A percentile compares a stretch with the other conserved stretches of the same genome.
Evolutionary conservation across 2,797 vertebrate species (phyloP).

Genomic region (Spinus pinus): DNA sequence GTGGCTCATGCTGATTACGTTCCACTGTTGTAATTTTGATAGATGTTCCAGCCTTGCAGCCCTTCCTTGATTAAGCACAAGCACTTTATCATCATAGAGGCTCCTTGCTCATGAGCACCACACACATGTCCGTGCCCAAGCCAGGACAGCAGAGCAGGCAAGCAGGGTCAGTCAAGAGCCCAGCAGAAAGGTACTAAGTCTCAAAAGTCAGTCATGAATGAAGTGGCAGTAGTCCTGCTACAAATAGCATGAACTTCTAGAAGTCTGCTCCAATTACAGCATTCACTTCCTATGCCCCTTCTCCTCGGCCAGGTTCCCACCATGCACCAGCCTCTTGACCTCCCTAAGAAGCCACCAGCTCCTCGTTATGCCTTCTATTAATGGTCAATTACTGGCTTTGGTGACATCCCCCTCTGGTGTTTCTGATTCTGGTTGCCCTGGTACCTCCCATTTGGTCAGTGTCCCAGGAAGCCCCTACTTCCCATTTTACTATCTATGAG

Average conservation of each 20-base stretch:
- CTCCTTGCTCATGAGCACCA: background rate
- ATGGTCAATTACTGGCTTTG: background rate
- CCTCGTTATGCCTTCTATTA: background rate
- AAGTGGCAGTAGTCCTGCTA: background rate
- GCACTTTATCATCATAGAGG: background rate
- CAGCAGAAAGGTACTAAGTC: background rate
- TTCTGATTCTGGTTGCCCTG: background rate
- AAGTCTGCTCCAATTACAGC: background rate
- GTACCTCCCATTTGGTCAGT: background rate
- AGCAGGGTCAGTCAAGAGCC: background rate
- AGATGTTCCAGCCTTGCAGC: background rate
- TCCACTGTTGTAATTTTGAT: background rate
- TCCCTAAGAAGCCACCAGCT: background rate
- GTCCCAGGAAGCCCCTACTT: accelerated
- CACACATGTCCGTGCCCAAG: accelerated
- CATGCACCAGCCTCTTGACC: background rate
- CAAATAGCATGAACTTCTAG: background rate
- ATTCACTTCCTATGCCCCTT: background rate
- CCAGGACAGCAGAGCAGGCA: background rate
- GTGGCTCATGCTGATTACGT: background rate
- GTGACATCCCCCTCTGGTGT: background rate
- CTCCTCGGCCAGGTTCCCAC: background rate
- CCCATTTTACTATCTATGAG: accelerated
- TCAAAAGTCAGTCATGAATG: background rate
- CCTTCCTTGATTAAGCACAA: background rate